These are phyloP conservation scores for Marasmarcha lunaedactyla DNA, from an alignment of 2,888 invertebrate species.

Conservation along the genomic window DNA sequence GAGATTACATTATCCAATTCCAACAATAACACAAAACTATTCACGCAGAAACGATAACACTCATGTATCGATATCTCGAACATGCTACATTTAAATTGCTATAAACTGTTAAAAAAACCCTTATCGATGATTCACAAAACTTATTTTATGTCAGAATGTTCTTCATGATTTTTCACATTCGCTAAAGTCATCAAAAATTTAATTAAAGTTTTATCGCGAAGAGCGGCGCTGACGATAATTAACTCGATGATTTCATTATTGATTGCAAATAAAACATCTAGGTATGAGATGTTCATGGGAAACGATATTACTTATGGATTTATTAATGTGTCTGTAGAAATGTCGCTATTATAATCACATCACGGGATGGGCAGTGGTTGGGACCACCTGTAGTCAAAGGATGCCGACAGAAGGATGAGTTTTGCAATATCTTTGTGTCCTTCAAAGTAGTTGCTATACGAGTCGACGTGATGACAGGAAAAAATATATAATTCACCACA, in stretches of 20 bases:
- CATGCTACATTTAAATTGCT: slow-evolving; percentile 2
- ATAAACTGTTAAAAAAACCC: no score
- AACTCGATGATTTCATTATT: slow-evolving; percentile 26
- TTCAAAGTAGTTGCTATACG: slow-evolving; percentile 43
- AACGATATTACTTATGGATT: slow-evolving; percentile 29
- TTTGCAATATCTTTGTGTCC: slow-evolving; percentile 53
- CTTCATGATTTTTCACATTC: background rate
- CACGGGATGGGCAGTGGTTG: slow-evolving; percentile 23
- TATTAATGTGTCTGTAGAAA: slow-evolving; percentile 43
- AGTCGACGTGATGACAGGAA: slow-evolving; percentile 23
- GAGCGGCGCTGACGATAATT: slow-evolving; percentile 29
- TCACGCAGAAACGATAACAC: slow-evolving; percentile 51
- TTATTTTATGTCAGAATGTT: no score
- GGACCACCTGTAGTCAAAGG: slow-evolving; percentile 66
- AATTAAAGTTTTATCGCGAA: slow-evolving; percentile 39
- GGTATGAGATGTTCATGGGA: slow-evolving; percentile 13
- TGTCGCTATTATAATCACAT: slow-evolving; percentile 68
- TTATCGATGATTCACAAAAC: no score
- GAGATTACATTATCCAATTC: slow-evolving; percentile 60
- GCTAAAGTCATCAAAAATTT: slow-evolving; percentile 40
- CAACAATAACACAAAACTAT: slow-evolving; percentile 41
- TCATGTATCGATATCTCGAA: slow-evolving; percentile 16
- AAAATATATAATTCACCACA: slow-evolving; percentile 17
- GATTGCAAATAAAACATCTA: slow-evolving; percentile 29
- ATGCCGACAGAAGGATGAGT: slow-evolving; percentile 50